phyloP scores from a whole-genome alignment of 2,113 vertebrate species.

The Hemiprocne comata region DNA sequence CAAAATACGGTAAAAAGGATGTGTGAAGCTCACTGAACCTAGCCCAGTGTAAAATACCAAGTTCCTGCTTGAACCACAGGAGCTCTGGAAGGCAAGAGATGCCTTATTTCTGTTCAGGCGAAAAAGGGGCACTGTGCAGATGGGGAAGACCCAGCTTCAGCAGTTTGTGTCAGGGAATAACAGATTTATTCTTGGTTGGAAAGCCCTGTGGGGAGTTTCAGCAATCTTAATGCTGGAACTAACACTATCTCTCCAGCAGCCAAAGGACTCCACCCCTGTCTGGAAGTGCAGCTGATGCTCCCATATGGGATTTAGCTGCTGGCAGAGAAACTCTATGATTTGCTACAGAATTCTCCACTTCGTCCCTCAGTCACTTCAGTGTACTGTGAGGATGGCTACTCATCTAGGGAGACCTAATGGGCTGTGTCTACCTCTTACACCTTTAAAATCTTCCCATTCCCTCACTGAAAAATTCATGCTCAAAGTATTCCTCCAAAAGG shows the following conservation, averaged over 20 bases:
- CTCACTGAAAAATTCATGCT: neutral
- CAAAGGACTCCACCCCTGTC: conserved; percentile 63
- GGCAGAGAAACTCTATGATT: conserved; percentile 55
- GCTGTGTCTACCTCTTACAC: conserved; percentile 18
- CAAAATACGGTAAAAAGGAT: conserved; percentile 43
- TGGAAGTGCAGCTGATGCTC: conserved; percentile 67
- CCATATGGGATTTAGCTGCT: conserved; percentile 66
- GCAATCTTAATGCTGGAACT: conserved; percentile 64
- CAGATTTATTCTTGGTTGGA: conserved; percentile 70
- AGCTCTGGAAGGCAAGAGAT: conserved; percentile 21
- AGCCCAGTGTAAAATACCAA: conserved; percentile 63
- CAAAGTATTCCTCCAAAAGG: neutral
- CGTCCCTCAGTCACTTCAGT: conserved; percentile 32
- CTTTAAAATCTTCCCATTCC: conserved; percentile 15
- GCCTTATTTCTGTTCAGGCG: conserved; percentile 64
- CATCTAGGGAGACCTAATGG: conserved; percentile 51
- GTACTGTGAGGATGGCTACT: conserved; percentile 22
- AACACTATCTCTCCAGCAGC: conserved; percentile 61
- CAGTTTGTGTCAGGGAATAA: conserved; percentile 68
- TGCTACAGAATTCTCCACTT: conserved; percentile 46
- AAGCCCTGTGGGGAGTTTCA: conserved; percentile 65
- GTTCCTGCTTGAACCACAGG: conserved; percentile 32
- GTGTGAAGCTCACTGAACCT: conserved; percentile 11
- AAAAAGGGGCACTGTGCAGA: conserved; percentile 65
- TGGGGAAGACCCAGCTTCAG: conserved; percentile 72